Evolutionary conservation across 2,113 vertebrate species (phyloP).

Genomic region (Glaucomys volans): DNA sequence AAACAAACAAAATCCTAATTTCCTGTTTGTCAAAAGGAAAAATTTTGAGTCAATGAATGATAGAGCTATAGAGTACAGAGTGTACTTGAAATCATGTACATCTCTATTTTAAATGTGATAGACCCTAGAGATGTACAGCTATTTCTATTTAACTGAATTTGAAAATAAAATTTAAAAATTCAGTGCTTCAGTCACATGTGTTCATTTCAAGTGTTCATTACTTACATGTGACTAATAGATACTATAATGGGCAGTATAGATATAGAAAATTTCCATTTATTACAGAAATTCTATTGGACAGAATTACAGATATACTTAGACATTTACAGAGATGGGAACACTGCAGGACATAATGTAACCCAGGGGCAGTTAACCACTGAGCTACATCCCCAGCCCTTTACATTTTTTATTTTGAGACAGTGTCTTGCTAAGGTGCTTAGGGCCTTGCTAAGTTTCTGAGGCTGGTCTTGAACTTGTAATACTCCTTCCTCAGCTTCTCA

Average conservation of each 20-base stretch:
- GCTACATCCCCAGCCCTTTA: too few relatives aligned
- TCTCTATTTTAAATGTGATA: not conserved
- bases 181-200: not conserved
- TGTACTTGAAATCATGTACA: not conserved
- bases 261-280: not conserved
- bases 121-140: not conserved
- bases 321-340: not conserved
- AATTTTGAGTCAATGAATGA: not conserved
- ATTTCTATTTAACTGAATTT: slow-evolving; percentile 29
- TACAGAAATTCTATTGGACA: not conserved
- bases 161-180: slow-evolving; percentile 37
- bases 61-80: not conserved
- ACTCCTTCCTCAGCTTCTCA: too few relatives aligned
- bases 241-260: not conserved
- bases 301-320: not conserved
- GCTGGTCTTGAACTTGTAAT: too few relatives aligned
- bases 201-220: not conserved
- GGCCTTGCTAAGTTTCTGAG: too few relatives aligned
- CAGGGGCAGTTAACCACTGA: too few relatives aligned
- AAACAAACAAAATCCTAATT: not conserved
- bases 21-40: slow-evolving; percentile 32
- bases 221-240: not conserved
- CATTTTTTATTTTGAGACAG: too few relatives aligned
- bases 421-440: too few relatives aligned
- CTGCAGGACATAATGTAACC: not conserved